A percentile compares a stretch with the other conserved stretches of the same genome.
Conservation (phyloP, 2,113 vertebrate species). For the Scatophagus argus region DNA sequence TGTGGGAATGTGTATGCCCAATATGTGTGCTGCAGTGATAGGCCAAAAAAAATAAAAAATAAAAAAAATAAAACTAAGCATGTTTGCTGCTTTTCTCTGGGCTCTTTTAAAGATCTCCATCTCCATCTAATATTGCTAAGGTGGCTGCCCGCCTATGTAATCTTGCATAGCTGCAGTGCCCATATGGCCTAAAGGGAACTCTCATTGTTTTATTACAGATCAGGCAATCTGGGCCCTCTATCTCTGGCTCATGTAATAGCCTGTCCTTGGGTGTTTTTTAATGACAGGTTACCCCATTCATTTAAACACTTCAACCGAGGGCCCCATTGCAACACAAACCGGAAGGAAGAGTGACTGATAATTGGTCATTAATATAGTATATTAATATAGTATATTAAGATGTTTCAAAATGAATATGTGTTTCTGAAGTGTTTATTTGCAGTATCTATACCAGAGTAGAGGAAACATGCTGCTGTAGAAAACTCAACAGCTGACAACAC, state of each 20-base stretch:
- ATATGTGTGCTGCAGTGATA: constrained; percentile 42
- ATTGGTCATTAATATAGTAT: constrained; percentile 28
- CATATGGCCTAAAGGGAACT: constrained; percentile 66
- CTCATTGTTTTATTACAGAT: constrained; percentile 77
- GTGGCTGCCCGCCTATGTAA: constrained; percentile 68
- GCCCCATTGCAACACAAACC: neutral
- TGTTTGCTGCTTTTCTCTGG: constrained; percentile 77
- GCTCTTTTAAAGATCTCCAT: constrained; percentile 73
- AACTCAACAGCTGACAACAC: constrained; percentile 15
- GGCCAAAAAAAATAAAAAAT: neutral
- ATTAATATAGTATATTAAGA: constrained; percentile 26
- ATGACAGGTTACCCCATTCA: constrained; percentile 49
- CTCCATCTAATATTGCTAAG: constrained; percentile 73
- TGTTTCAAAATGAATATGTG: neutral
- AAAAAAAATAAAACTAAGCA: constrained; percentile 40
- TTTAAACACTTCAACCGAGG: constrained; percentile 34
- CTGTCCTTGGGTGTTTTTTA: constrained; percentile 56
- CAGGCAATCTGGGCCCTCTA: constrained; percentile 58
- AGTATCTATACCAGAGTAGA: neutral
- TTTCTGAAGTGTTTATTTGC: constrained; percentile 22
- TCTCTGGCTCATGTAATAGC: constrained; percentile 50
- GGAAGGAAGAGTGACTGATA: constrained; percentile 35
- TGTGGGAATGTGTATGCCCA: constrained; percentile 53
- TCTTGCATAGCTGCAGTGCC: constrained; percentile 55
- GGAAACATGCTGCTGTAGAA: neutral